Base-by-base conservation (phyloP, 2,888 invertebrate genomes). In the Tuta absoluta region DNA sequence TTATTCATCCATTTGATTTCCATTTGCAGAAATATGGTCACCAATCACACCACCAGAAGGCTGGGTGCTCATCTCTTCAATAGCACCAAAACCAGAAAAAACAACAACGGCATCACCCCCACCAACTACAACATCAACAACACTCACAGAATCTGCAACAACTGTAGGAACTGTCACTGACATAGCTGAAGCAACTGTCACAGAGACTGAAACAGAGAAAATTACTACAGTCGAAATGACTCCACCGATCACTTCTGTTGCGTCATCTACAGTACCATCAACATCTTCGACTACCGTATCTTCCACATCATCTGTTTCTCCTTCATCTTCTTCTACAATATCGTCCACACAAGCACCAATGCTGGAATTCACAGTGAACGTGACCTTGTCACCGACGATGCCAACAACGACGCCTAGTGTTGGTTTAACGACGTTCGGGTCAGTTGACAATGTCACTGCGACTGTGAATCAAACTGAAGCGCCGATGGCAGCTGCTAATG, bases 31-130 rank as follows among this genome's bases (percentile, higher is more conserved):
- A 81, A 91, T 91, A 65, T 94, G 94, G 94, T 91, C 93, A 17
- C 94, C 94, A 5, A 92, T 94, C 59, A 94, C 94, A 1, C 93
- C 94, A 7, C 93, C 94, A 10, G 94, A 94, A 71, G 93, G 93
- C 11, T 95, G 95, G 95, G 92, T 95, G 11, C 82, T 94, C 62
- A 80, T 92, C 67, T 86, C 87, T 67, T 85, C 86, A 10, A 78
- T 87, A 37, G 79, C 84, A 67, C 85, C 85, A 60, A 89, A 82
- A 76, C 80, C 81, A 61, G 89, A 87, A 10, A 73, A 75, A 11
- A 68, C 72, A 38, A 67, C 68, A 1, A 70, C 78, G 14, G 69
- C 76, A 58, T 70, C 77, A 10, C 51, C 75, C 24, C 66, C 78
- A 24, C 69, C 78, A 38, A 74, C 76, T 24, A 70, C 74, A 38